A percentile compares a stretch with the other conserved stretches of the same genome.
These are phyloP conservation scores for Crossaster papposus DNA, from an alignment of 53 echinoderm and acorn worm species.

Conservation along the genomic window DNA sequence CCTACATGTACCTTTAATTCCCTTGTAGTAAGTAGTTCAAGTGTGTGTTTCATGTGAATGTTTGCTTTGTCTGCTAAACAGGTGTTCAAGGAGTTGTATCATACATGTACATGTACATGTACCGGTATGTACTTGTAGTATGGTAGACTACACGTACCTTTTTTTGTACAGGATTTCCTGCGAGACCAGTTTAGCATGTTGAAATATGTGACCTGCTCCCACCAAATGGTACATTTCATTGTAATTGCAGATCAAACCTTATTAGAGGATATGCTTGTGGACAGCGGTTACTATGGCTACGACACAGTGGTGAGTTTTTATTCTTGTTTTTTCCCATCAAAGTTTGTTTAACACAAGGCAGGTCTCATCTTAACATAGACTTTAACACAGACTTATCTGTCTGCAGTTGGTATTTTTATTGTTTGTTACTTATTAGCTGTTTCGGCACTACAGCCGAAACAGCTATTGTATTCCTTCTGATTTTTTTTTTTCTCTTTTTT, in stretches of 20 bases:
- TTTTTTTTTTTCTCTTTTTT: too few relatives aligned
- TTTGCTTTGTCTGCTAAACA: background rate
- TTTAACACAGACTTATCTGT: too few relatives aligned
- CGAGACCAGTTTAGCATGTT: background rate
- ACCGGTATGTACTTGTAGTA: background rate
- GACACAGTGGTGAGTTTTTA: slow-evolving; percentile 81
- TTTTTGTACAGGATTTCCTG: background rate
- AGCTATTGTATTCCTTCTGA: too few relatives aligned
- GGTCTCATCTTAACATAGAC: too few relatives aligned
- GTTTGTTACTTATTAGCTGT: too few relatives aligned
- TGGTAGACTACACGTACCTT: background rate
- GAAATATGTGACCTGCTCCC: slow-evolving; percentile 4
- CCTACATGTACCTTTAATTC: too few relatives aligned
- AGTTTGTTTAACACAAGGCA: too few relatives aligned
- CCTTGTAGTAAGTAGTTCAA: background rate
- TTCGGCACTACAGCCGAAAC: too few relatives aligned
- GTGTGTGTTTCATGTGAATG: background rate
- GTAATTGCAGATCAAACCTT: slow-evolving; percentile 89
- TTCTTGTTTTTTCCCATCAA: too few relatives aligned
- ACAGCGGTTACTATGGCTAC: slow-evolving; percentile 95
- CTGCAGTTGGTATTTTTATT: too few relatives aligned
- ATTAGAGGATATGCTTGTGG: slow-evolving; percentile 88
- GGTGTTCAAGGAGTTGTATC: background rate
- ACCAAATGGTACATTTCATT: too few relatives aligned
- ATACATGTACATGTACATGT: too few relatives aligned